A percentile compares a stretch with the other conserved stretches of the same genome.
Conservation (phyloP, 2,113 vertebrate species). For the Benitochromis conjunctus region DNA sequence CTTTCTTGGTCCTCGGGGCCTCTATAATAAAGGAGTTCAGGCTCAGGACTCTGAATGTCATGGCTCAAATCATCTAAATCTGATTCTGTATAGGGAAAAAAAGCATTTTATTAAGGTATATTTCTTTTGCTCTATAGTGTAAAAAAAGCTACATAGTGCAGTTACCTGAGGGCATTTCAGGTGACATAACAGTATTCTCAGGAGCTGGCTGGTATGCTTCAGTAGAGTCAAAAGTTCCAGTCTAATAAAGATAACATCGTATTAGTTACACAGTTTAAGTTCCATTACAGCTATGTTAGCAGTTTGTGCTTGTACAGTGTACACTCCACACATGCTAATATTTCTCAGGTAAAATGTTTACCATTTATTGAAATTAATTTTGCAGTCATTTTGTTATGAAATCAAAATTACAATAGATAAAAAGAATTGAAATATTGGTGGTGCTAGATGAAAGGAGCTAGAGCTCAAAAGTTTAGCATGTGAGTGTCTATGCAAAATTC, state of each 20-base stretch:
- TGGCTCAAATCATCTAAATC: background rate
- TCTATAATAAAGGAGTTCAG: slow-evolving; percentile 32
- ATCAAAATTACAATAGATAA: background rate
- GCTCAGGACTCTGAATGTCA: slow-evolving; percentile 22
- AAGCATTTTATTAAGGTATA: background rate
- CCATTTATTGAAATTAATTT: background rate
- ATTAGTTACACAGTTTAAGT: background rate
- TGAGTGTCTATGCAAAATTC: background rate
- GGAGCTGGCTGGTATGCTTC: slow-evolving; percentile 4
- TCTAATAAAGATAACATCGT: slow-evolving; percentile 31
- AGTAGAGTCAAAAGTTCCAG: background rate
- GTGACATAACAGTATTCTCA: background rate
- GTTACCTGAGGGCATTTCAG: slow-evolving; percentile 31
- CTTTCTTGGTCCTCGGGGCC: background rate
- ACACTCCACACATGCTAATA: background rate
- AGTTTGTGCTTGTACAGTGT: background rate
- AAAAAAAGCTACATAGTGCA: background rate
- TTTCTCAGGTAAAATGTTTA: background rate
- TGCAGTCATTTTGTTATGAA: background rate
- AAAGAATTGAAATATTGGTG: background rate
- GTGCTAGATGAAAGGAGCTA: background rate
- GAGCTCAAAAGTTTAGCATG: background rate
- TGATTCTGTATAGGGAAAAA: background rate
- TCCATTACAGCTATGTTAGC: background rate
- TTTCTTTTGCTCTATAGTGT: background rate